Percentiles rank a stretch among this genome's conserved stretches.
Evolutionary conservation across 2,888 invertebrate species (phyloP).

Genomic region (Nezara viridula): DNA sequence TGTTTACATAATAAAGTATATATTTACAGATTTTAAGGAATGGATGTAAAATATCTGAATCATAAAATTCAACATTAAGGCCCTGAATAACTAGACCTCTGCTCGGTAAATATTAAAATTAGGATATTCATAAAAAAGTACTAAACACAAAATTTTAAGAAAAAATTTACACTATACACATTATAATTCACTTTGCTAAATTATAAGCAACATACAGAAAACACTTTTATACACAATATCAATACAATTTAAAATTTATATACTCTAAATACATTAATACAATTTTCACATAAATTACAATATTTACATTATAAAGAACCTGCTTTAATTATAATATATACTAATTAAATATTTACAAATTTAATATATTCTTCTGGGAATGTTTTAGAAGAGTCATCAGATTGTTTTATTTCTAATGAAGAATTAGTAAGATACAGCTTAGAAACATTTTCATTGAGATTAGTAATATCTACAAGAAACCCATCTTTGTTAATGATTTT

Average conservation of each 20-base stretch:
- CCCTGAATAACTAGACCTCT: constrained; percentile 3
- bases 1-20: not conserved
- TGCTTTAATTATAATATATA: constrained; percentile 25
- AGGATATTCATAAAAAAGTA: constrained; percentile 17
- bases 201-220: constrained; percentile 39
- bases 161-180: constrained; percentile 28
- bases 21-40: not conserved
- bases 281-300: constrained; percentile 33
- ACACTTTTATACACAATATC: constrained; percentile 19
- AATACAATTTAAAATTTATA: constrained; percentile 31
- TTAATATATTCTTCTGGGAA: constrained; percentile 32
- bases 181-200: constrained; percentile 37
- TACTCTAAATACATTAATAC: constrained; percentile 34
- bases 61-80: not conserved
- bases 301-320: constrained; percentile 31
- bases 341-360: not conserved
- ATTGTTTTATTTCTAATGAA: not conserved
- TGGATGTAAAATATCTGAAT: constrained; percentile 19
- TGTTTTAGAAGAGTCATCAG: not conserved
- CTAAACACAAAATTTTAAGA: constrained; percentile 24
- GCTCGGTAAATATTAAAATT: constrained; percentile 32
- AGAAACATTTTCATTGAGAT: constrained; percentile 13
- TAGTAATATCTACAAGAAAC: constrained; percentile 7
- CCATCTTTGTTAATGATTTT: constrained; percentile 40
- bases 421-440: not conserved